Evolutionary conservation across 1,140 invertebrate genomes (phyloP), one percentile per base, ranked within the genome.

Genomic region (Drosophila prosaltans): DNA sequence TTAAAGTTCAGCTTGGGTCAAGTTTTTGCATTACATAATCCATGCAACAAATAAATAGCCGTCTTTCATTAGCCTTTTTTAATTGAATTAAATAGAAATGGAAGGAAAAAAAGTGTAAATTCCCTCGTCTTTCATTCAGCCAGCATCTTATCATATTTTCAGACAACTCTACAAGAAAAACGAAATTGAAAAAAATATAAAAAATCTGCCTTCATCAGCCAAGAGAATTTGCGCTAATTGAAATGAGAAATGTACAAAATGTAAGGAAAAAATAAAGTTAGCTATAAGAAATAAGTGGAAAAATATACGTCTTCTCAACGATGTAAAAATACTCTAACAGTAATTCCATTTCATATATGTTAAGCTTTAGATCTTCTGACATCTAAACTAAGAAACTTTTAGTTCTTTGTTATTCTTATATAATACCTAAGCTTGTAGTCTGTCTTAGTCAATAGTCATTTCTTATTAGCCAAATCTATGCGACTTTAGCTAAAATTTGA

Each of bases 211-310:
- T 61, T 64, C 69, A 86, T 79, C 75, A 72, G 28, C 74, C 66
- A 81, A 79, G 64, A 62, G 70, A 77, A 74, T 80, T 83, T 72
- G 67, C 76, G 32, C 76, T 88, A 88, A 86, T 86, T 86, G 83
- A 82, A 86, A 86, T 86, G 79, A 81, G 84, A 74, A 85, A 78
- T 78, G 58, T 36, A 43, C 43, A 77, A 77, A 51, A 48, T 72
- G 58, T 28, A 10, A n/a, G n/a, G n/a, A n/a, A 45, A 78, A 60
- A 61, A 81, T 70, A 77, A 70, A 58, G 48, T 21, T 51, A 39
- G 51, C 66, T 6, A 66, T 69, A 63, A 68, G 65, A 61, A 72
- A 67, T 68, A 72, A 63, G 36, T 30, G 68, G 68, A 70, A 79
- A 76, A 81, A 57, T 69, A 68, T 72, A 43, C 79, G 75, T 71